A percentile compares a stretch with the other conserved stretches of the same genome.
phyloP scores from a whole-genome alignment of 1,140 invertebrate species.

The Anastrepha ludens region DNA sequence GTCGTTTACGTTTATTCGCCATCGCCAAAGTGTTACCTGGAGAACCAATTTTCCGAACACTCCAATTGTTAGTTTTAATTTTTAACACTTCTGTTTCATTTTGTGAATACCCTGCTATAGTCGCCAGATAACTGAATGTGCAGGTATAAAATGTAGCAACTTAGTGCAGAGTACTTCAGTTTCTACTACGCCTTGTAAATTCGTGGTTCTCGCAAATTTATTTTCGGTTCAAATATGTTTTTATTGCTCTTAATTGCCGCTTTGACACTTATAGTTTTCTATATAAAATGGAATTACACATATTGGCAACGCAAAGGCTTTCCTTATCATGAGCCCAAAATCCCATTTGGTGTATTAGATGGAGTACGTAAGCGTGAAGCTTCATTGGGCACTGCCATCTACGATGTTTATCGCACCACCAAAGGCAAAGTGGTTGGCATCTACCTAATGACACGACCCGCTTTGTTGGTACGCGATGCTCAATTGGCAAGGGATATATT shows the following conservation, averaged over 20 bases:
- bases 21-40: no score
- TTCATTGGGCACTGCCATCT: constrained; percentile 66
- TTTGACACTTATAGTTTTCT: constrained; percentile 68
- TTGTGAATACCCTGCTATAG: no score
- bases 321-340: constrained; percentile 55
- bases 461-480: constrained; percentile 75
- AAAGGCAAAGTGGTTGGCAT: constrained; percentile 67
- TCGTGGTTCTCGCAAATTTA: not conserved
- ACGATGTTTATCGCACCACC: constrained; percentile 63
- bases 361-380: constrained; percentile 59
- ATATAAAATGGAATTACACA: constrained; percentile 64
- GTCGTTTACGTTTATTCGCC: no score
- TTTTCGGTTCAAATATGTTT: constrained; percentile 57
- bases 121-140: no score
- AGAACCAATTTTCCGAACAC: no score
- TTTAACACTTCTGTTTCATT: no score
- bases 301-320: constrained; percentile 71
- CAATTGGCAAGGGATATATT: constrained; percentile 73
- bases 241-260: constrained; percentile 69
- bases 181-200: not conserved
- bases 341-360: constrained; percentile 67
- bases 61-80: no score
- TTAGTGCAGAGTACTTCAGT: not conserved
- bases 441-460: constrained; percentile 69
- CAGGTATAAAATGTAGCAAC: no score